Evolutionary conservation across 2,113 vertebrate species (phyloP), one percentile per base, ranked within the genome.

Genomic region (Bostrychus sinensis): DNA sequence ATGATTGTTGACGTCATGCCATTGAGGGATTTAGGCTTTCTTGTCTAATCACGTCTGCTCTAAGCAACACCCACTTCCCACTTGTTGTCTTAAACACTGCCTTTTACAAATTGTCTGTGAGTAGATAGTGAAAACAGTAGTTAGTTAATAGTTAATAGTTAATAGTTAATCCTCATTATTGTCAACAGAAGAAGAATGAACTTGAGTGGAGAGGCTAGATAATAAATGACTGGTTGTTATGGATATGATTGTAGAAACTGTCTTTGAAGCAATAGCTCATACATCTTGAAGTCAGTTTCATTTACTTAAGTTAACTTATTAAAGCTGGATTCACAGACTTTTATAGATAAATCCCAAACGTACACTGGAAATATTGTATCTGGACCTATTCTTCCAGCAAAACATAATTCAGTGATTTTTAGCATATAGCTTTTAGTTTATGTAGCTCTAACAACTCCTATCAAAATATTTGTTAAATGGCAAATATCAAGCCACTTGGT

Each of bases 1-100:
- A 51, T 36, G 64, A 54, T 62, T 55, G 86, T 57, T 86, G 77
- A 87, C 60, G 48, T 78, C 77, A 78, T 68, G 5, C 54, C 42
- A 2, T 34, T 36, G 56, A 75, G 43, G 72, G 81, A 79, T 83
- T 80, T 69, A 53, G 60, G 36, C 20, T 60, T 57, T 72, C 45
- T 60, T 28, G 45, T 67, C 16, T 66, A 75, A 76, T 80, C 80
- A 64, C 8, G 53, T 77, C 72, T 72, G 72, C 57, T 64, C 42
- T 56, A 41, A 32, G 51, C 63, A 17, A 63, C 70, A 43, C 80
- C 65, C 61, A 65, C 59, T 63, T 57, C 10, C n/a, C 13, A 5
- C 45, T 14, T 42, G 17, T 67, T 17, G 73, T 22, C n/a, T 1
- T 53, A 9, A 16, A 23, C 17, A 48, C 25, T 32, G 60, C 23